Base-by-base conservation (phyloP, 2,888 invertebrate genomes). In the Blastobasis adustella region DNA sequence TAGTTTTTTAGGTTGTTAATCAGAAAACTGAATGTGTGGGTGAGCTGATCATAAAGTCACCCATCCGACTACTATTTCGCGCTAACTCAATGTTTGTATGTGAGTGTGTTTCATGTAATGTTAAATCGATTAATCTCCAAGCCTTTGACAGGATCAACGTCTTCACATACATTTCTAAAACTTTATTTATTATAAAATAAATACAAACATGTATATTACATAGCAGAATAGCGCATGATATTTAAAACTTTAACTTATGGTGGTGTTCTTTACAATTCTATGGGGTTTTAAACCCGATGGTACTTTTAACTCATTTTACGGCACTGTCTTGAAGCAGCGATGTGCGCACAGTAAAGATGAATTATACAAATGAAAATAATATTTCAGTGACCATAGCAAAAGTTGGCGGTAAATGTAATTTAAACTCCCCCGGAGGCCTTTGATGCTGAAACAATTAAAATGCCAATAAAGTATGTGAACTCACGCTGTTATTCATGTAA, bases 391-490 rank as follows among this genome's bases (percentile, higher is more conserved):
- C 37, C 10, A 44, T 10, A 49, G 37, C 38, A 49, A 7, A 39
- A 45, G 10, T 40, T 40, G 59, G 66, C 67, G 66, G 68, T 63
- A 60, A 61, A 63, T 69, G 23, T 67, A 68, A 69, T 70, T 72
- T 79, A 79, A 63, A 74, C 75, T 72, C 69, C 73, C 58, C 77
- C 71, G 72, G 68, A 69, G 68, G 63, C 62, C 67, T 79, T 83
- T 78, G 74, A 67, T 65, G 84, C 87, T 87, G 87, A 87, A 88
- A 87, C 85, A 88, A 86, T 77, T 69, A 72, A 80, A 76, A 77
- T 71, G 70, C 75, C 67, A 74, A 70, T 71, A 63, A 46, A 71
- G 67, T 59, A 63, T 23, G 23, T 23, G 23, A 23, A 23, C 23
- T 23, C 23, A 23, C 23, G 23, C 23, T 23, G 23, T 23, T 23